Evolutionary conservation across 2,888 invertebrate species (phyloP).

Genomic region (Chaetogeoica ovagalla): DNA sequence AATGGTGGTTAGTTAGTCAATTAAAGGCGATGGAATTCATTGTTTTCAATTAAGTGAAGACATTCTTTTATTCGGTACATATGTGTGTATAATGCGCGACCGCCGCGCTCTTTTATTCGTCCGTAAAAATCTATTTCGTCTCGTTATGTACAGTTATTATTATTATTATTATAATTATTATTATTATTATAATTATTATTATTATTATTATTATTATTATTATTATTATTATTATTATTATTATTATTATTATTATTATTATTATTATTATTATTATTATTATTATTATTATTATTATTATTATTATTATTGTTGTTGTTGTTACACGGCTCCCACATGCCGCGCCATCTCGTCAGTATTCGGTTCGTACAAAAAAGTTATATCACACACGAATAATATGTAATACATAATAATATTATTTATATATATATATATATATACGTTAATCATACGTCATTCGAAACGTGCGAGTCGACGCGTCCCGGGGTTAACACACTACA

Average conservation of each 20-base stretch:
- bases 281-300: neutral
- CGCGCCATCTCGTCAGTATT: neutral
- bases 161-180: neutral
- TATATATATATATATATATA: neutral
- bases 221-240: neutral
- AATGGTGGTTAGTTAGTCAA: slow-evolving; percentile 17
- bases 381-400: neutral
- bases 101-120: neutral
- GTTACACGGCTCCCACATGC: slow-evolving; percentile 37
- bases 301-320: neutral
- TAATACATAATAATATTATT: neutral
- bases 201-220: neutral
- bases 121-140: slow-evolving; percentile 19
- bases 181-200: neutral
- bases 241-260: neutral
- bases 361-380: neutral
- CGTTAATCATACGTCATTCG: slow-evolving; percentile 18
- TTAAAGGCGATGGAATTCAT: slow-evolving; percentile 27
- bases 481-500: slow-evolving; percentile 19
- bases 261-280: neutral
- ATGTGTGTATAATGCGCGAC: neutral
- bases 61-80: no score
- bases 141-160: neutral
- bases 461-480: neutral
- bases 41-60: slow-evolving; percentile 39